Base-by-base conservation (phyloP, 2,888 invertebrate genomes). In the Eilema sororculum region DNA sequence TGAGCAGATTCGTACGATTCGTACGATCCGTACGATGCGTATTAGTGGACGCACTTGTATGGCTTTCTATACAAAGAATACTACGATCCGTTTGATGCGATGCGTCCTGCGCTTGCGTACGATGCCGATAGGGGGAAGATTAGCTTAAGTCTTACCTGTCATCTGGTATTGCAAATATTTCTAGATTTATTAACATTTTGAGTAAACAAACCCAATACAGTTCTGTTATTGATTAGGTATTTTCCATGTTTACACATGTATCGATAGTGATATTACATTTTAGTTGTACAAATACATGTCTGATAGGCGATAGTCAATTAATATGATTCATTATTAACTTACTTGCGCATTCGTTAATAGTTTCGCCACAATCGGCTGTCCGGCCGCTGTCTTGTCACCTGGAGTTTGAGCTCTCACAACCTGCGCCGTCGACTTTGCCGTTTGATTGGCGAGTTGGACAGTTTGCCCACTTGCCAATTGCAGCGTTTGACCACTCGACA, bases 321-420 rank as follows among this genome's bases (percentile, higher is more conserved):
- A 30, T 16, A 24, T 12, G 10, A 24, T 28, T 58, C 28, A 25
- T 6, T 41, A 30, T 30, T 28, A 16, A 65, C 69, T 88, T 90
- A 96, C 96, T 94, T 96, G 96, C 61, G 97, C 96, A 87, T 97
- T 97, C 9, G 97, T 97, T 30, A 98, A 91, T 24, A 98, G 96
- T 88, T 97, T 97, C 0, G 97, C 97, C 57, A 97, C 96, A 37
- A 97, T 96, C 5, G 97, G 96, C 84, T 95, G 96, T 83, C 86
- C 80, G 6, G 77, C 65, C 10, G 75, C 46, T n/a, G 90, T 52
- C 79, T 94, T 95, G 24, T 95, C 95, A 1, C 85, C 87, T 13
- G 87, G 77, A 24, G 86, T 80, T 79, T 90, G 94, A 76, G 81
- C 90, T 74, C 90, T 91, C 37, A 92, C 94, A n/a, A 92, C 89